A percentile compares a stretch with the other conserved stretches of the same genome.
These are phyloP conservation scores for Tor tambroides DNA, from an alignment of 2,113 vertebrate species.

Conservation along the genomic window DNA sequence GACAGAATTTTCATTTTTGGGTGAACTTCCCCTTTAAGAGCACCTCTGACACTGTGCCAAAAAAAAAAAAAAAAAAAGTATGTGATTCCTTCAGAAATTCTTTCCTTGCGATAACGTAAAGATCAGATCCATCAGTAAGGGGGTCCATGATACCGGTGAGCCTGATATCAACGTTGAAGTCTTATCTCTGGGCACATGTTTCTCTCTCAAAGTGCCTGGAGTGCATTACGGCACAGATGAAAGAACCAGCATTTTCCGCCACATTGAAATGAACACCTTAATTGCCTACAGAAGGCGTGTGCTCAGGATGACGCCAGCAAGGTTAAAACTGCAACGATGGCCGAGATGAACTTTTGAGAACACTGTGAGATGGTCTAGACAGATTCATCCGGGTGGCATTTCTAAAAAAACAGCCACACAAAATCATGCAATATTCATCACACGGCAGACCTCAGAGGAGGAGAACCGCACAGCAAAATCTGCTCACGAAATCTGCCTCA, in stretches of 20 bases:
- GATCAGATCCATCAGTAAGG: conserved; percentile 11
- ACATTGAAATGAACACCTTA: conserved; percentile 42
- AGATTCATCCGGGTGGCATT: not conserved
- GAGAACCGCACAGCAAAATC: not conserved
- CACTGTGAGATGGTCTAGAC: not conserved
- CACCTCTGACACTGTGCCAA: not conserved
- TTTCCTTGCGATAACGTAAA: conserved; percentile 22
- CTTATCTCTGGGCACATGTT: conserved; percentile 39
- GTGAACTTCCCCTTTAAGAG: not conserved
- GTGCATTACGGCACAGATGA: conserved; percentile 40
- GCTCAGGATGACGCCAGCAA: not conserved
- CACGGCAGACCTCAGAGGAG: not conserved
- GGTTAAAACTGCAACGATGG: not conserved
- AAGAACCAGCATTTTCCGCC: conserved; percentile 35
- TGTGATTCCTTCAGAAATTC: conserved; percentile 6
- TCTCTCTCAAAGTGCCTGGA: conserved; percentile 13
- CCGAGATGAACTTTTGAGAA: not conserved
- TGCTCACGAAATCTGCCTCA: conserved; percentile 13
- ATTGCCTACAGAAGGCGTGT: conserved; percentile 17
- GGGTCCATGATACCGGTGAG: not conserved
- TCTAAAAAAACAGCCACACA: conserved; percentile 13
- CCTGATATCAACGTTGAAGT: conserved; percentile 23
- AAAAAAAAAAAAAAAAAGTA: not conserved
- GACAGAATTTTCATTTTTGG: not conserved
- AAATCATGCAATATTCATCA: conserved; percentile 31